Percentiles rank a stretch among this genome's conserved stretches.
Conservation (phyloP, 35 echinoderm and acorn worm genomes). For the Ophiothrix spiculata region DNA sequence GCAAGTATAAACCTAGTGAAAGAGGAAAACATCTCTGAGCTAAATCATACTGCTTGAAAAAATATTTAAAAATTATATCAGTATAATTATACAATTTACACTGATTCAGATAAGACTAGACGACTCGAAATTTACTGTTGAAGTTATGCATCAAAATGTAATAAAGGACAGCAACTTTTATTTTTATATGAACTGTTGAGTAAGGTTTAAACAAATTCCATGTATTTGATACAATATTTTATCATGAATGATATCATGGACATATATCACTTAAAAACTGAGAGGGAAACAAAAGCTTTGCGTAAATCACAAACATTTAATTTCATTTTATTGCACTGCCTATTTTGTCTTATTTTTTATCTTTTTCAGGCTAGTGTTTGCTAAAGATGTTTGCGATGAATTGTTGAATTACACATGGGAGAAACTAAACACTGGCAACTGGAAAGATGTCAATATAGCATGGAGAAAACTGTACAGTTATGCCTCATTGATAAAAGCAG, state of each 20-base stretch:
- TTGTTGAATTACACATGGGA: constrained; percentile 77
- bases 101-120: no score
- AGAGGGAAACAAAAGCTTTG: background rate
- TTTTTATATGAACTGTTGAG: no score
- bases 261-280: background rate
- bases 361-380: background rate
- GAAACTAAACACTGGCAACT: constrained; percentile 88
- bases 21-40: no score
- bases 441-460: constrained; percentile 77
- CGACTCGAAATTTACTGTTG: no score
- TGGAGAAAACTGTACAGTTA: constrained; percentile 81
- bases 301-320: background rate
- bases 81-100: no score
- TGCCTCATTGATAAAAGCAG: constrained; percentile 65
- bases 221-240: background rate
- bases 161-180: no score
- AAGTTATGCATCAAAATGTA: no score
- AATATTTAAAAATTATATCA: no score
- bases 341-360: background rate
- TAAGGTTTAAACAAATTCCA: background rate
- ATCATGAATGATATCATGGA: background rate
- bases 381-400: constrained; percentile 37
- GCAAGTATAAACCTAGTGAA: no score
- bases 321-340: background rate
- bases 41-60: no score